Evolutionary conservation across 2,888 invertebrate genomes (phyloP), one percentile per base, ranked within the genome.

Genomic region (Caenorhabditis imperialis): DNA sequence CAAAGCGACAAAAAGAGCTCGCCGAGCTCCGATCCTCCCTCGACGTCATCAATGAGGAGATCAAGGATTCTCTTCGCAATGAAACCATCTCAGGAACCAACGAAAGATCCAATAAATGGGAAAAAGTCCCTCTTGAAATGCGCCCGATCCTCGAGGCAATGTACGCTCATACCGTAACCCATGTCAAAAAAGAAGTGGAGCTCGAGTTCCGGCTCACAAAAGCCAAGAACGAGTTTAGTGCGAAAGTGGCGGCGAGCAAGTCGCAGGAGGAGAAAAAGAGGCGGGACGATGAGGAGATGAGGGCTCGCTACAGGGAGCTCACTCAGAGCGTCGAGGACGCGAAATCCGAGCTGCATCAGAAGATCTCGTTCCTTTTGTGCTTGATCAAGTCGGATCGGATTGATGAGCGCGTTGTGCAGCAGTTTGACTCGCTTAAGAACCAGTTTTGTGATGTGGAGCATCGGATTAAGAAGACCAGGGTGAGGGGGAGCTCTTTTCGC

Each of bases 11-110:
- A 27, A 58, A 45, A 14, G 58, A 69, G 27, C 50, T 69, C 8
- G 38, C 30, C 0, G n/a, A 23, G 1, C 65, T 65, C 14, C 65
- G 65, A 25, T n/a, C 50, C 1, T 42, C 48, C 7, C 65, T 65
- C 18, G 55, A 65, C 3, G 42, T 33, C 18, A 48, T 65, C 18
- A 74, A 74, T 45, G 60, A 53, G 4, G 74, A 74, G 50, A 67
- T 74, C 45, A 60, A 74, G 47, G 74, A 74, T 57, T 63, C 63
- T 20, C 51, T 74, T 10, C 51, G 63, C 18, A 74, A 69, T 38
- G 63, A 58, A 22, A 74, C 74, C 0, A 57, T 74, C 1, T 57
- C 62, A 1, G 57, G 37, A 30, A 61, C 25, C 33, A 58, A 61
- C 1, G 60, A 62, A 16, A 48, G 60, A 20, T 33, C 58, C 8